These are phyloP conservation scores for Rhabdomys dilectus DNA, from an alignment of 2,113 vertebrate species.

Conservation along the genomic window DNA sequence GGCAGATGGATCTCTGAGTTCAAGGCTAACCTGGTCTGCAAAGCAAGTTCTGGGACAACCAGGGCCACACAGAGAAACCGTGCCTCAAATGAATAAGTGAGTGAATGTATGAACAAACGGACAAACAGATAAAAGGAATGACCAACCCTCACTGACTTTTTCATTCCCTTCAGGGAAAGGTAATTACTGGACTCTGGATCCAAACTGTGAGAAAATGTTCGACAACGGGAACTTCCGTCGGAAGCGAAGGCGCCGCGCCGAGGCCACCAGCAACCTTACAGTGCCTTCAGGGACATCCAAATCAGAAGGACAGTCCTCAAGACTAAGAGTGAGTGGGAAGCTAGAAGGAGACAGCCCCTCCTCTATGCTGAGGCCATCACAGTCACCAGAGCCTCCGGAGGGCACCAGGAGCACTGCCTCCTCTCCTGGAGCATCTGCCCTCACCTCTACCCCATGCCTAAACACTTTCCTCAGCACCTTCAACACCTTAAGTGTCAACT, in stretches of 20 bases:
- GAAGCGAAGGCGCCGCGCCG: slow-evolving; percentile 95
- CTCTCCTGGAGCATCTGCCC: slow-evolving; percentile 84
- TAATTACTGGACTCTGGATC: slow-evolving; percentile 99
- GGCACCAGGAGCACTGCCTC: slow-evolving; percentile 90
- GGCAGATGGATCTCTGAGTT: neutral
- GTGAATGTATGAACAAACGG: neutral
- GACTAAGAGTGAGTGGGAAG: slow-evolving; percentile 76
- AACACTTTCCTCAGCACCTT: slow-evolving; percentile 96
- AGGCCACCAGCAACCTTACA: slow-evolving; percentile 83
- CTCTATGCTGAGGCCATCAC: slow-evolving; percentile 89
- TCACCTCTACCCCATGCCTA: slow-evolving; percentile 90
- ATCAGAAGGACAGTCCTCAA: slow-evolving; percentile 83
- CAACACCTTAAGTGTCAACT: slow-evolving; percentile 88
- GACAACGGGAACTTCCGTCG: slow-evolving; percentile 98
- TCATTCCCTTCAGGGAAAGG: slow-evolving; percentile 92
- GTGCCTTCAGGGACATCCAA: slow-evolving; percentile 82
- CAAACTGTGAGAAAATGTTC: slow-evolving; percentile 99
- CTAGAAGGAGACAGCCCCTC: slow-evolving; percentile 89
- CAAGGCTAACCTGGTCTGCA: neutral
- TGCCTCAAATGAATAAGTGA: neutral
- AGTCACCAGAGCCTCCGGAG: slow-evolving; percentile 90
- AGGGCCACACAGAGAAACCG: neutral
- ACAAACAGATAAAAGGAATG: neutral
- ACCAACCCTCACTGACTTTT: neutral
- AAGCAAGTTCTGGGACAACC: neutral